Evolutionary conservation across 2,113 vertebrate genomes (phyloP).

Genomic region (Hyperopisus bebe): DNA sequence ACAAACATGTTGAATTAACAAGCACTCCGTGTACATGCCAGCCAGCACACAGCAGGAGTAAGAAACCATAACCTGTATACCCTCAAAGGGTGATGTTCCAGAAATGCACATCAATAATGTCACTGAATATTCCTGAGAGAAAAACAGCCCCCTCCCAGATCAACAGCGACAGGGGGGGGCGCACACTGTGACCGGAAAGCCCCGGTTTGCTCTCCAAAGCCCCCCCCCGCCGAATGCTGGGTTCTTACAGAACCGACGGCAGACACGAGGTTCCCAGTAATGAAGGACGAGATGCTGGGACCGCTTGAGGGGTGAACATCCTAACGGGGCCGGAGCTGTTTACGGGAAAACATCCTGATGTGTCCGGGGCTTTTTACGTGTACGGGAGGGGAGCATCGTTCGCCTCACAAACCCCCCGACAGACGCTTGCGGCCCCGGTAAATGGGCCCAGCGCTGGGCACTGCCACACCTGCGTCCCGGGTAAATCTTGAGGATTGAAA

Average conservation of each 20-base stretch:
- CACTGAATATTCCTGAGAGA: not conserved
- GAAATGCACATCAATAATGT: not conserved
- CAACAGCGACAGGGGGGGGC: not conserved
- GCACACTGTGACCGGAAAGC: not conserved
- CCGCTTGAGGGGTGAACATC: not conserved
- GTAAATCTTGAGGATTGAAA: not conserved
- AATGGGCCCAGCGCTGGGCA: not conserved
- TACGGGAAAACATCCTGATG: not conserved
- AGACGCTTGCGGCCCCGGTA: not conserved
- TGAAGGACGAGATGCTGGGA: not conserved
- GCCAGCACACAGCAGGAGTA: not conserved
- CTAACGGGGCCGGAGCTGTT: not conserved
- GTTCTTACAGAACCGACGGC: not conserved
- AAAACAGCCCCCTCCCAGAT: not conserved
- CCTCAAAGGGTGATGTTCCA: not conserved
- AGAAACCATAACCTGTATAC: not conserved
- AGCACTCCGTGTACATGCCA: not conserved
- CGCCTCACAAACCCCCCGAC: not conserved
- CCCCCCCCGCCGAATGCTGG: not conserved
- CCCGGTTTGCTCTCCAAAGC: not conserved
- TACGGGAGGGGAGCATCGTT: not conserved
- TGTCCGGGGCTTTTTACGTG: not conserved
- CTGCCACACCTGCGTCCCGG: not conserved
- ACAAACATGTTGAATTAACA: not conserved
- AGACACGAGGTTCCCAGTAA: not conserved